These are phyloP conservation scores for Grammatotria lemairii DNA, from an alignment of 2,113 vertebrate species.

Conservation along the genomic window DNA sequence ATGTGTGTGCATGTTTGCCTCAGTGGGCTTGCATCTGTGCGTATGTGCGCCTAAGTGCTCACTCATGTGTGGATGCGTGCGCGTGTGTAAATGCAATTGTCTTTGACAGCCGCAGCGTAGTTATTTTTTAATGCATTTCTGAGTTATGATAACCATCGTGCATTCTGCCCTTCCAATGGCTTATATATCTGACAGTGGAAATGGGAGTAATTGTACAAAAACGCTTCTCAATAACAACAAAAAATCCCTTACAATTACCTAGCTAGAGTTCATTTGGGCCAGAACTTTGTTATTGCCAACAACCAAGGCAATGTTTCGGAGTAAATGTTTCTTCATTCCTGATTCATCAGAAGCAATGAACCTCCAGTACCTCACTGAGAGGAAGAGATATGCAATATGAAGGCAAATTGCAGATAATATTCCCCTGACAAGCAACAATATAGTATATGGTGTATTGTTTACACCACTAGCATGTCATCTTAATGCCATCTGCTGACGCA, in stretches of 20 bases:
- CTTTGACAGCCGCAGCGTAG: slow-evolving; percentile 56
- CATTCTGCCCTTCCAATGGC: slow-evolving; percentile 40
- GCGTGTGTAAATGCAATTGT: slow-evolving; percentile 46
- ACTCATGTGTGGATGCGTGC: slow-evolving; percentile 33
- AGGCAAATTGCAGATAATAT: slow-evolving; percentile 42
- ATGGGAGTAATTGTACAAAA: slow-evolving; percentile 62
- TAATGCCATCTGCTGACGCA: slow-evolving; percentile 12
- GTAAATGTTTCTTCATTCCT: slow-evolving; percentile 30
- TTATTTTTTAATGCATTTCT: slow-evolving; percentile 66
- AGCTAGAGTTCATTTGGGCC: slow-evolving; percentile 52
- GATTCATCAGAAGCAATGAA: slow-evolving; percentile 41
- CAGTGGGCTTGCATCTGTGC: slow-evolving; percentile 22
- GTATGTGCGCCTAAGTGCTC: slow-evolving; percentile 4
- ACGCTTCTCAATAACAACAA: slow-evolving; percentile 52
- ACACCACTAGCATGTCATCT: slow-evolving; percentile 13
- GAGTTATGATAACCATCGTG: slow-evolving; percentile 59
- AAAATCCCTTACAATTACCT: slow-evolving; percentile 49
- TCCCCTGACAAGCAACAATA: slow-evolving; percentile 6
- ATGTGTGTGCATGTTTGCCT: slow-evolving; percentile 14
- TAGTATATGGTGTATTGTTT: slow-evolving; percentile 12
- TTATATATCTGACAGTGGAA: slow-evolving; percentile 60
- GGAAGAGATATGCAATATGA: slow-evolving; percentile 29
- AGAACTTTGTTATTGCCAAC: slow-evolving; percentile 47
- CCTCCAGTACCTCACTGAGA: slow-evolving; percentile 16
- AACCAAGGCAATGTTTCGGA: slow-evolving; percentile 31